Percentiles rank a stretch among this genome's conserved stretches.
Evolutionary conservation across 1,140 invertebrate species (phyloP).

Genomic region (Drosophila nebulosa): DNA sequence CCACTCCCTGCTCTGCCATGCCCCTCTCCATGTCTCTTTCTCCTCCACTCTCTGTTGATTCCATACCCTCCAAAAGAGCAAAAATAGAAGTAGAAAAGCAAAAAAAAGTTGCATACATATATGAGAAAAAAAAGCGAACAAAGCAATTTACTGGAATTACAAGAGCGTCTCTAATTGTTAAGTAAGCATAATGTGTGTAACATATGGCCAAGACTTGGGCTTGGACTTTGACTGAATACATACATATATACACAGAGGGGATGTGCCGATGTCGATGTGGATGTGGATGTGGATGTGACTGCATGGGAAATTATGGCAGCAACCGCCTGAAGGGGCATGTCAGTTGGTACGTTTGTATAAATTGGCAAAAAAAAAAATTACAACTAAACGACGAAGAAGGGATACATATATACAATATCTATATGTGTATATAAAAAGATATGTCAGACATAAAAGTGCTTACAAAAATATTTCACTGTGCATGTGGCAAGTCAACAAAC

Average conservation of each 20-base stretch:
- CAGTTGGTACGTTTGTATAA: conserved; percentile 43
- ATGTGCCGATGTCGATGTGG: conserved; percentile 2
- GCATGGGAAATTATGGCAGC: conserved; percentile 55
- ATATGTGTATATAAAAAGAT: conserved; percentile 42
- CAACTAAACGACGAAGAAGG: conserved; percentile 17
- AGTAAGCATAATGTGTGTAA: conserved; percentile 77
- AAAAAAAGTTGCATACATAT: conserved; percentile 17
- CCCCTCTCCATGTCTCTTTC: neutral
- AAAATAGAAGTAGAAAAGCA: conserved; percentile 15
- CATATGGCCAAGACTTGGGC: conserved; percentile 60
- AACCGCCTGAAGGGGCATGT: conserved; percentile 44
- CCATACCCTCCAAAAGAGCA: conserved; percentile 4
- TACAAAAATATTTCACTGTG: conserved; percentile 61
- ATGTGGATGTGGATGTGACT: conserved; percentile 13
- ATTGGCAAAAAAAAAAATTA: conserved; percentile 53
- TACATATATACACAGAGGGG: neutral
- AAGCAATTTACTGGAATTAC: conserved; percentile 75
- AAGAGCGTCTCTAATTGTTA: conserved; percentile 77
- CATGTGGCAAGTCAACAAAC: conserved; percentile 66
- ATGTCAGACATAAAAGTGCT: conserved; percentile 62
- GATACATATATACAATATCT: conserved; percentile 9
- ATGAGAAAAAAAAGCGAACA: conserved; percentile 40
- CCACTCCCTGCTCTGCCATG: neutral
- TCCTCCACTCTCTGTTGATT: neutral
- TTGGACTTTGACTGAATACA: conserved; percentile 31